A percentile compares a stretch with the other conserved stretches of the same genome.
Conservation (phyloP, 2,888 invertebrate genomes). For the Drosophila multiciliata region DNA sequence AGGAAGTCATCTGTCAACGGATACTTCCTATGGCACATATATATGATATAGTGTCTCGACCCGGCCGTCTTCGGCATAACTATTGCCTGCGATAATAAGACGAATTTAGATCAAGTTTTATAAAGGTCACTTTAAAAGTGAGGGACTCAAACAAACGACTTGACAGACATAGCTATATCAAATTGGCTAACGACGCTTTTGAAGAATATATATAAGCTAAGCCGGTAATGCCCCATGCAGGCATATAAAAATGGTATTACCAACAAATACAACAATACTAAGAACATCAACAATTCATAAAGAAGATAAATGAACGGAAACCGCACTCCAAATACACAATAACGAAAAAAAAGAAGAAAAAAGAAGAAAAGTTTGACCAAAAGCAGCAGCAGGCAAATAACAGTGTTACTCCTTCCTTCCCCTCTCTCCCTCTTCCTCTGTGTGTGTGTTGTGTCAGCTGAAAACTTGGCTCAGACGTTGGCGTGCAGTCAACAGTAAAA, state of each 20-base stretch:
- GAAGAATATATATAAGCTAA: neutral
- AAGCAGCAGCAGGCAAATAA: constrained; percentile 26
- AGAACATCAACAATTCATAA: constrained; percentile 59
- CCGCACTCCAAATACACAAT: constrained; percentile 36
- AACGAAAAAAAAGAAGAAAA: neutral
- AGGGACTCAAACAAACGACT: no score
- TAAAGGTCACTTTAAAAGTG: neutral
- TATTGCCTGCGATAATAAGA: neutral
- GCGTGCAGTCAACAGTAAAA: constrained; percentile 78
- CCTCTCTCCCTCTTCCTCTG: neutral
- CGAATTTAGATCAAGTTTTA: neutral
- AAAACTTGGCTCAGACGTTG: constrained; percentile 21
- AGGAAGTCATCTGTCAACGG: neutral
- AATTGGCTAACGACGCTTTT: neutral
- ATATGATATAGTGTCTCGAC: neutral
- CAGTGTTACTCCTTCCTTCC: neutral
- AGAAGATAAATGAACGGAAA: constrained; percentile 65
- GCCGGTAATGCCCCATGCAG: neutral
- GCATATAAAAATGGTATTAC: neutral
- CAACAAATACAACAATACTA: constrained; percentile 19
- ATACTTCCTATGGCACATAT: no score
- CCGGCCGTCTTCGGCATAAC: neutral
- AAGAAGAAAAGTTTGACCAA: constrained; percentile 12
- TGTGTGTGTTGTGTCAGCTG: neutral
- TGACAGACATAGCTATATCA: no score